These are phyloP conservation scores for Prunella himalayana DNA, from an alignment of 2,113 vertebrate species.

Conservation along the genomic window DNA sequence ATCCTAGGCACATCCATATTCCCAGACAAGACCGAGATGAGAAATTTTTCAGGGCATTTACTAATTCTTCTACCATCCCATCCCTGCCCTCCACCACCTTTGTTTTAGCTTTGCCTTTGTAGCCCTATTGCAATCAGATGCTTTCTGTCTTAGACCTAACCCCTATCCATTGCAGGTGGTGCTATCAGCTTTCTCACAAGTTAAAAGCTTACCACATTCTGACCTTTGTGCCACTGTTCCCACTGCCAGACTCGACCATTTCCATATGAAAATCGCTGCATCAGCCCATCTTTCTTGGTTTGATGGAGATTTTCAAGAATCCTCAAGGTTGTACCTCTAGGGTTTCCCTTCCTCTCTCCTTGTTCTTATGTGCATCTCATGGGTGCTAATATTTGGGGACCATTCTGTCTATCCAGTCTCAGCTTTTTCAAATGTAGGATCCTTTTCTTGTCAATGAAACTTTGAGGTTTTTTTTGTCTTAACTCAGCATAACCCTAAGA, in stretches of 20 bases:
- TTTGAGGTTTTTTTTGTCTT: not conserved
- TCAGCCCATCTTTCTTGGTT: not conserved
- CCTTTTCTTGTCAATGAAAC: not conserved
- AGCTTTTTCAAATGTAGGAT: not conserved
- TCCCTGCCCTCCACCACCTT: not conserved
- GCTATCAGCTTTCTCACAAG: not conserved
- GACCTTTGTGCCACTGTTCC: not conserved
- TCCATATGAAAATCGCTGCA: not conserved
- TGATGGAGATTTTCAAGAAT: not conserved
- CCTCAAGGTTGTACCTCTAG: not conserved
- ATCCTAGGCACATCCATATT: not conserved
- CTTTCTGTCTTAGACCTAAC: not conserved
- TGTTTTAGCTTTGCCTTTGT: not conserved
- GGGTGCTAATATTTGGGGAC: not conserved
- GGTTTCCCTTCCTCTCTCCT: not conserved
- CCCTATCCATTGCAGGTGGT: not conserved
- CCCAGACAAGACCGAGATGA: not conserved
- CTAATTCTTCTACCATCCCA: not conserved
- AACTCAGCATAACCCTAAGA: not conserved
- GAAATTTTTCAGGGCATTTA: not conserved
- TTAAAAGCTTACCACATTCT: not conserved
- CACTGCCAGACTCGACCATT: not conserved
- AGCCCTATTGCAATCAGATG: not conserved
- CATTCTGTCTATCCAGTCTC: not conserved
- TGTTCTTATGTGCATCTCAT: not conserved